Evolutionary conservation across 2,888 invertebrate species (phyloP), one percentile per base, ranked within the genome.

Genomic region (Ceriagrion tenellum): DNA sequence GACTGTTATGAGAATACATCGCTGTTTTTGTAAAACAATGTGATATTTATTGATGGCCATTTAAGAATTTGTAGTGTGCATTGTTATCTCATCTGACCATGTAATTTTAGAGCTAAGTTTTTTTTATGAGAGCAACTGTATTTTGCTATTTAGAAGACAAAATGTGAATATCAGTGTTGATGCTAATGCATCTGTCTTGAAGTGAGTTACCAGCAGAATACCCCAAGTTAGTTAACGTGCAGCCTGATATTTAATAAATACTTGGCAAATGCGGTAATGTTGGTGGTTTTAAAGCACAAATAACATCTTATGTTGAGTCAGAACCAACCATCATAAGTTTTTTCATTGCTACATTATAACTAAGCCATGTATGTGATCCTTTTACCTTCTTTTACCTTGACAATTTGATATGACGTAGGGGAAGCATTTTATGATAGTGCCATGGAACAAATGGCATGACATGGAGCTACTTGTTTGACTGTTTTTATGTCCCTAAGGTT

Each of bases 61-160:
- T 35, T 26, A 35, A 81, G 35, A 30, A 81, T 35, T 81, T 81
- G 81, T 81, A 81, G 81, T 30, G 12, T 30, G 81, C 81, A 81
- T 81, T 35, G 35, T 35, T 30, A 81, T 81, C 81, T 30, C 81
- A 81, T 12, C 30, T 81, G 81, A 81, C 81, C 81, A 35, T 81
- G 81, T 16, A 69, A 35, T 35, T 81, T 81, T 81, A 81, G 81
- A 81, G 81, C 81, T 81, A 81, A 13, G n/a, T 81, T 81, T 81
- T n/a, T 74, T 30, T 35, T 35, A 35, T 35, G 81, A 81, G 30
- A 81, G 81, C 81, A 81, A 35, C 8, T 12, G 69, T 81, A 81
- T 81, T 81, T 81, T 81, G 81, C 81, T 35, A 81, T 35, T 12
- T 81, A 81, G 81, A 81, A 13, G 8, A 35, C 35, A 16, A 81